Conservation (phyloP, 2,888 invertebrate genomes). For the Hesperia comma region DNA sequence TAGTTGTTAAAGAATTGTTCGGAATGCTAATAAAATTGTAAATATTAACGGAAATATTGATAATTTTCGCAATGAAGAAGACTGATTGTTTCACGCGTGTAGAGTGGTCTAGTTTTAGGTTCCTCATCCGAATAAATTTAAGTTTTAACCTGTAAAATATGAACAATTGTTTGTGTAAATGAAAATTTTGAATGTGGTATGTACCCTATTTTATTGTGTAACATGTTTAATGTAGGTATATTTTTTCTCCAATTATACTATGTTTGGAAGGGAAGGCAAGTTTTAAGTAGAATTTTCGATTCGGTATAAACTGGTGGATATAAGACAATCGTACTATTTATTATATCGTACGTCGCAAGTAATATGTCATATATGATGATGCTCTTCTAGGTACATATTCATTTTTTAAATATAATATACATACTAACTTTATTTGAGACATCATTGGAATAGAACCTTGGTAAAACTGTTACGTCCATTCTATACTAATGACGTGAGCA, state of each 20-base stretch:
- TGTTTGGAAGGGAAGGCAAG: not conserved
- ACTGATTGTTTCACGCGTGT: constrained; percentile 80
- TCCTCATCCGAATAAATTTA: constrained; percentile 70
- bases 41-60: constrained; percentile 61
- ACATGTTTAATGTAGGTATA: constrained; percentile 1
- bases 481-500: constrained; percentile 23
- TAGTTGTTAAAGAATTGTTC: constrained; percentile 38
- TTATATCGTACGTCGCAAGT: not conserved
- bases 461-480: constrained; percentile 47
- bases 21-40: constrained; percentile 31
- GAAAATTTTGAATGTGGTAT: constrained; percentile 47
- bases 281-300: constrained; percentile 24
- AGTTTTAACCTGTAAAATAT: constrained; percentile 65
- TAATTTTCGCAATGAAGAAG: constrained; percentile 82
- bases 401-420: constrained; percentile 8
- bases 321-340: not conserved
- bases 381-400: not conserved
- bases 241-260: constrained; percentile 9
- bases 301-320: not conserved
- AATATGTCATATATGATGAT: constrained; percentile 8
- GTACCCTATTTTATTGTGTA: constrained; percentile 27
- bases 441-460: constrained; percentile 19
- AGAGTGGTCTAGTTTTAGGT: constrained; percentile 73
- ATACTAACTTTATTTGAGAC: constrained; percentile 17
- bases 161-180: constrained; percentile 52